A percentile compares a stretch with the other conserved stretches of the same genome.
Evolutionary conservation across 1,140 invertebrate species (phyloP).

Genomic region (Leptopilina clavipes): DNA sequence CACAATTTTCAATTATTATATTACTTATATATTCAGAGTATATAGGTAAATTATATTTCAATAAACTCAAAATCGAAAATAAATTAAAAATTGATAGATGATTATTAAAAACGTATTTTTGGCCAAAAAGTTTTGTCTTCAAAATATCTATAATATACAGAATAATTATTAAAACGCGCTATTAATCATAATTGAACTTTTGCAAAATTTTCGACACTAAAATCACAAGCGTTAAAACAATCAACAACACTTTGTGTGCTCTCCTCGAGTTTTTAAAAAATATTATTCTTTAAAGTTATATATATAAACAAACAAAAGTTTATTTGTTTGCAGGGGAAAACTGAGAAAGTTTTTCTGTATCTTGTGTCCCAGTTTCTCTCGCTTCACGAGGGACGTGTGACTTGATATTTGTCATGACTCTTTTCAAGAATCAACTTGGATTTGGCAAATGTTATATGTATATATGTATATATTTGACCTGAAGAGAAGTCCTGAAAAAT

Average conservation of each 20-base stretch:
- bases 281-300: constrained; percentile 1
- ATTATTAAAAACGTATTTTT: too few species aligned
- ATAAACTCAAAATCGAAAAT: too few species aligned
- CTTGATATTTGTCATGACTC: constrained; percentile 42
- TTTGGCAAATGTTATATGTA: background rate
- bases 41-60: too few species aligned
- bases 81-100: too few species aligned
- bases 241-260: too few species aligned
- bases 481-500: constrained; percentile 54
- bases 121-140: too few species aligned
- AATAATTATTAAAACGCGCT: too few species aligned
- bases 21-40: too few species aligned
- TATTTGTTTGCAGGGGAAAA: constrained; percentile 6
- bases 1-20: too few species aligned
- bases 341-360: background rate
- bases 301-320: background rate
- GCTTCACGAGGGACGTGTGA: background rate
- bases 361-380: constrained; percentile 23
- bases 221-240: background rate
- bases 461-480: constrained; percentile 22
- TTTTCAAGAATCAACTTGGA: background rate
- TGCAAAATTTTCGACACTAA: too few species aligned
- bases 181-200: too few species aligned
- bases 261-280: background rate
- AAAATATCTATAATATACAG: too few species aligned